These are phyloP conservation scores for Caenorhabditis zanzibari DNA, from an alignment of 2,888 invertebrate species.

Conservation along the genomic window DNA sequence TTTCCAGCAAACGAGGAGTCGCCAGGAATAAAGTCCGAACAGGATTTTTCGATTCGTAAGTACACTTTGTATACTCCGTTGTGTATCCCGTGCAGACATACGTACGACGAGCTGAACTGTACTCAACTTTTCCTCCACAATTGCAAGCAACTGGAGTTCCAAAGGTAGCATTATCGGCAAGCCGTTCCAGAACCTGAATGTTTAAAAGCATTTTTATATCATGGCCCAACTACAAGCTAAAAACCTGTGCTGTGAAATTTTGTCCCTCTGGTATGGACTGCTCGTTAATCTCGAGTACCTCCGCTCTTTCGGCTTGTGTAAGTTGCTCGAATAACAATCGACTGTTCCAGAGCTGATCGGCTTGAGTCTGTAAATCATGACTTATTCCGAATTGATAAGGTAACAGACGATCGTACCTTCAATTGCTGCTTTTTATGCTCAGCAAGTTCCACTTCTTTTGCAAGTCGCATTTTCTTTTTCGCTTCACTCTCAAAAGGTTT, in stretches of 20 bases:
- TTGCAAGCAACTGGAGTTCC: constrained; percentile 91
- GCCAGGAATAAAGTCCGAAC: constrained; percentile 88
- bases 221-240: not conserved
- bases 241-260: constrained; percentile 83
- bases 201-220: not conserved
- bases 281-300: constrained; percentile 88
- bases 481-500: not conserved
- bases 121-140: constrained; percentile 86
- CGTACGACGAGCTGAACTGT: constrained; percentile 86
- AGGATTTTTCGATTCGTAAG: constrained; percentile 88
- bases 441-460: constrained; percentile 22
- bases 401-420: constrained; percentile 36
- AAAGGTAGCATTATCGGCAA: constrained; percentile 93
- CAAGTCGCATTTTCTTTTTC: not conserved
- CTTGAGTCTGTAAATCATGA: constrained; percentile 86
- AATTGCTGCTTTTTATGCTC: constrained; percentile 18
- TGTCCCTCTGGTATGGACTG: constrained; percentile 88
- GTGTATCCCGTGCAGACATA: constrained; percentile 92
- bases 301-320: constrained; percentile 87
- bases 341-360: constrained; percentile 87
- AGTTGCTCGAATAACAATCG: constrained; percentile 87
- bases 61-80: constrained; percentile 94
- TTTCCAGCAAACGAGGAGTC: constrained; percentile 87
- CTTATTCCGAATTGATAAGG: not conserved
- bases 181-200: constrained; percentile 88